These are phyloP conservation scores for Orius insidiosus DNA, from an alignment of 1,140 invertebrate genomes.

Conservation along the genomic window DNA sequence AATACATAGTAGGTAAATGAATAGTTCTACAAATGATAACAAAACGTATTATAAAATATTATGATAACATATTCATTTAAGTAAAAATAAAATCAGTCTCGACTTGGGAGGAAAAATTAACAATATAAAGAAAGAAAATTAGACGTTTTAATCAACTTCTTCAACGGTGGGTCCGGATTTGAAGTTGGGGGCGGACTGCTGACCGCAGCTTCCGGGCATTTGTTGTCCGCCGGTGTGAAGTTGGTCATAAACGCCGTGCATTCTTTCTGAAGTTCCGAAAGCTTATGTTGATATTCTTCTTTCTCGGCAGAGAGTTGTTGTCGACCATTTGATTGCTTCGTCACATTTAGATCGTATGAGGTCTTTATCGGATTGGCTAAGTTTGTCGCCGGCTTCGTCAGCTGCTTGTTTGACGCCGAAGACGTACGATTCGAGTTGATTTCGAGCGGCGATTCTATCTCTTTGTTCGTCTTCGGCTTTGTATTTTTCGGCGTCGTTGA, in stretches of 20 bases:
- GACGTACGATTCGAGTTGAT: conserved; percentile 64
- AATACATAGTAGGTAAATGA: too few relatives aligned
- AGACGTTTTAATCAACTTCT: conserved; percentile 43
- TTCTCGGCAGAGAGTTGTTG: conserved; percentile 39
- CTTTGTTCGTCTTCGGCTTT: conserved; percentile 33
- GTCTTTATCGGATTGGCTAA: conserved; percentile 19
- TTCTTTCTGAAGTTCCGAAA: conserved; percentile 31
- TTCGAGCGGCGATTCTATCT: conserved; percentile 50
- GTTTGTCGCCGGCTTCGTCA: conserved; percentile 5
- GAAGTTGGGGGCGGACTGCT: conserved; percentile 5
- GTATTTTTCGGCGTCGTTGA: conserved; percentile 48
- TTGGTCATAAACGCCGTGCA: conserved; percentile 36
- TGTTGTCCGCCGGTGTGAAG: conserved; percentile 24
- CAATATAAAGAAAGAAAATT: too few relatives aligned
- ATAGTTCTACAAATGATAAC: too few relatives aligned
- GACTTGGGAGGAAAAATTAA: too few relatives aligned
- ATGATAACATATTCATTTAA: too few relatives aligned
- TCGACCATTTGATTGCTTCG: conserved; percentile 40
- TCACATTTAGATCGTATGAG: conserved; percentile 32
- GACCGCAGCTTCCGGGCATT: conserved; percentile 3
- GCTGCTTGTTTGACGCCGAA: conserved; percentile 51
- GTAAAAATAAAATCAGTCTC: too few relatives aligned
- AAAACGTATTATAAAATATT: too few relatives aligned
- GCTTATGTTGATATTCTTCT: conserved; percentile 40
- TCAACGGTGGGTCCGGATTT: conserved; percentile 43